phyloP scores from a whole-genome alignment of 1,140 invertebrate species.

The Phthorimaea operculella region DNA sequence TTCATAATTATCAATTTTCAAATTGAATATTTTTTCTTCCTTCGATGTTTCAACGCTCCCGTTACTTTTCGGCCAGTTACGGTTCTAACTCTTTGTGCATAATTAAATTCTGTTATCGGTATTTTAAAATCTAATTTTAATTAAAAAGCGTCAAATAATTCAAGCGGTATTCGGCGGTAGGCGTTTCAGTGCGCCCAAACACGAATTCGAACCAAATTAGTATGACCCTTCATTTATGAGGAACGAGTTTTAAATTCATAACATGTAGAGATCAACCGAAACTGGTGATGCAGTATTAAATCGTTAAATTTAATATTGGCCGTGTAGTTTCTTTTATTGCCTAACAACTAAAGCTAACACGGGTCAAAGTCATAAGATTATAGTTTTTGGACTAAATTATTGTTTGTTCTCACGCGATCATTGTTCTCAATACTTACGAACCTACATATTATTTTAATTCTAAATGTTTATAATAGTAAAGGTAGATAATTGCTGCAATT shows the following conservation, averaged over 20 bases:
- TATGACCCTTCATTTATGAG: slow-evolving; percentile 28
- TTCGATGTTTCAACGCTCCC: slow-evolving; percentile 12
- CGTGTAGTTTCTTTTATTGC: slow-evolving; percentile 59
- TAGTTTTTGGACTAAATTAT: slow-evolving; percentile 36
- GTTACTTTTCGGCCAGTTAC: slow-evolving; percentile 18
- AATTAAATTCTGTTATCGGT: slow-evolving; percentile 61
- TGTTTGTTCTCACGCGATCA: slow-evolving; percentile 58
- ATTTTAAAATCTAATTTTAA: slow-evolving; percentile 60
- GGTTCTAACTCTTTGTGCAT: slow-evolving; percentile 46
- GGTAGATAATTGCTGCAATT: too few relatives aligned
- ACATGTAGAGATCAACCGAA: slow-evolving; percentile 26
- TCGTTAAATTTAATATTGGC: slow-evolving; percentile 65
- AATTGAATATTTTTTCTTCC: slow-evolving; percentile 14
- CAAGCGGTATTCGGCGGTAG: slow-evolving; percentile 58
- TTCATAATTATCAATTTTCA: slow-evolving; percentile 9
- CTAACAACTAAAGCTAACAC: slow-evolving; percentile 45
- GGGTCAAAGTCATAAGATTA: slow-evolving; percentile 38
- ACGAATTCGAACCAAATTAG: slow-evolving; percentile 29
- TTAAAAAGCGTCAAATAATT: slow-evolving; percentile 66
- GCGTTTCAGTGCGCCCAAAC: slow-evolving; percentile 40
- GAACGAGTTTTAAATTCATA: slow-evolving; percentile 15
- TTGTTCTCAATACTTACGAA: slow-evolving; percentile 22
- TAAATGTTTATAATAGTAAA: too few relatives aligned
- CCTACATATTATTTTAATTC: slow-evolving; percentile 29
- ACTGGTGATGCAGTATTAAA: slow-evolving; percentile 55